A percentile compares a stretch with the other conserved stretches of the same genome.
These are phyloP conservation scores for Hippocampus mohnikei DNA, from an alignment of 2,113 vertebrate species.

Conservation along the genomic window DNA sequence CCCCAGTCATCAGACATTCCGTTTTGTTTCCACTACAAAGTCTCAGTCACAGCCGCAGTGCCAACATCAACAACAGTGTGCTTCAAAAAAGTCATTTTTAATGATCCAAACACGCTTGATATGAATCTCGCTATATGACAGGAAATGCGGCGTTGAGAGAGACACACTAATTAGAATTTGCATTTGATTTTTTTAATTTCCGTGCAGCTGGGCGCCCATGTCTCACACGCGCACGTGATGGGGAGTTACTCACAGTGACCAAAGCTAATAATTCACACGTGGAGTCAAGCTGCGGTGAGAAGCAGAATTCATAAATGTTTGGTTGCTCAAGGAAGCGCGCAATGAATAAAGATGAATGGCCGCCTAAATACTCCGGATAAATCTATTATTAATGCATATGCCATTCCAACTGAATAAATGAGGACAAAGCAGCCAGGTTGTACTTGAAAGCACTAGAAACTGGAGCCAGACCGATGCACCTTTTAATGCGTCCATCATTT, in stretches of 20 bases:
- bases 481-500: neutral
- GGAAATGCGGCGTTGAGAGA: conserved; percentile 6
- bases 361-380: conserved; percentile 38
- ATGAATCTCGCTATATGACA: conserved; percentile 33
- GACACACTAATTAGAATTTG: conserved; percentile 7
- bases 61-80: conserved; percentile 39
- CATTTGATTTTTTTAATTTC: conserved; percentile 32
- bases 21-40: conserved; percentile 67
- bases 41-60: conserved; percentile 14
- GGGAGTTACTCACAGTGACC: neutral
- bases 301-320: conserved; percentile 31
- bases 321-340: conserved; percentile 20
- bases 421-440: conserved; percentile 12
- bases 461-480: neutral
- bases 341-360: conserved; percentile 62
- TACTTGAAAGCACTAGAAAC: neutral
- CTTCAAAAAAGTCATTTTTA: conserved; percentile 62
- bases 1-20: conserved; percentile 63
- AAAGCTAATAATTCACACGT: neutral
- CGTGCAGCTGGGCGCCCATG: neutral
- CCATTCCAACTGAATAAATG: conserved; percentile 29
- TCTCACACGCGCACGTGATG: neutral
- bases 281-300: conserved; percentile 10
- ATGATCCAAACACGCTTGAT: conserved; percentile 41
- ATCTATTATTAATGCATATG: conserved; percentile 57